Percentiles rank a stretch among this genome's conserved stretches.
These are phyloP conservation scores for Dermochelys coriacea DNA, from an alignment of 2,797 vertebrate species.

Conservation along the genomic window DNA sequence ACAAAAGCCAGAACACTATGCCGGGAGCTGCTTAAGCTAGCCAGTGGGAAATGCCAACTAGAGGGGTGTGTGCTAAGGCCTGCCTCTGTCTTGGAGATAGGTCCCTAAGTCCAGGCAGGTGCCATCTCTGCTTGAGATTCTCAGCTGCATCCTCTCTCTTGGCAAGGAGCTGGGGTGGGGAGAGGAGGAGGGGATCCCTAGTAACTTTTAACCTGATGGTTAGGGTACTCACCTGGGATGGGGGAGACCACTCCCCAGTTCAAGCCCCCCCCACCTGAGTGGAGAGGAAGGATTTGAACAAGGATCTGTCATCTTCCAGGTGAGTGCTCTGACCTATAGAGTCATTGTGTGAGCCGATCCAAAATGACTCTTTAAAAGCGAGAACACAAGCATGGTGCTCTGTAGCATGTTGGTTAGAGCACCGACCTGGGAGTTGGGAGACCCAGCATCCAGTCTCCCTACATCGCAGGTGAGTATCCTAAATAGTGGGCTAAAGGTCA, in stretches of 20 bases:
- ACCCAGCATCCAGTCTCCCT: neutral
- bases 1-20: neutral
- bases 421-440: neutral
- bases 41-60: neutral
- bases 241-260: neutral
- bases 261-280: neutral
- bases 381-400: neutral
- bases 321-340: neutral
- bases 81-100: neutral
- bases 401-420: neutral
- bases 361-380: neutral
- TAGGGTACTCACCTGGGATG: neutral
- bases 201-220: neutral
- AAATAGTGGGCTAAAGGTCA: neutral
- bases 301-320: neutral
- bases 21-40: neutral
- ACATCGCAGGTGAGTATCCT: neutral
- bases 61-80: neutral
- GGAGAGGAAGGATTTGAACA: neutral
- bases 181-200: neutral
- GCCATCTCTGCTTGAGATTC: neutral
- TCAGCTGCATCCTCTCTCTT: neutral
- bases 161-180: neutral
- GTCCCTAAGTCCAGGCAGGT: no score
- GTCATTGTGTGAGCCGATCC: neutral